Conservation (phyloP, 1,140 invertebrate species). For the Pogonognathellus flavescens region DNA sequence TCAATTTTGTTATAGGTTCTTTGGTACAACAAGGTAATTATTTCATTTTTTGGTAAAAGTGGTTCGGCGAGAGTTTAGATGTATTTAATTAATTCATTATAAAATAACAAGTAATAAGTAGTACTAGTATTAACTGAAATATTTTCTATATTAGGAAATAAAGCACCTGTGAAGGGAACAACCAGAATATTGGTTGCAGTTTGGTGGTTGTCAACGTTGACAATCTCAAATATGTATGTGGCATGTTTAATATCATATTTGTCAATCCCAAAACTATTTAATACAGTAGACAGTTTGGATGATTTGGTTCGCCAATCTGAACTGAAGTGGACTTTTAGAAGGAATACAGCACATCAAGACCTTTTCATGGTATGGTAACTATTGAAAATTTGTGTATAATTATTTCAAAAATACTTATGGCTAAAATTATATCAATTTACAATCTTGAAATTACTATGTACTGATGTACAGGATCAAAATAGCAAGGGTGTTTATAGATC, state of each 20-base stretch:
- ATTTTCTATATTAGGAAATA: constrained; percentile 56
- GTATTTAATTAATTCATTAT: too few species aligned
- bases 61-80: too few species aligned
- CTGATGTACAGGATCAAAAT: constrained; percentile 56
- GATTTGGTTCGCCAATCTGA: constrained; percentile 60
- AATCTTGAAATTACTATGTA: too few species aligned
- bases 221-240: constrained; percentile 68
- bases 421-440: not conserved
- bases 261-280: constrained; percentile 64
- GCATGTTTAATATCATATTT: constrained; percentile 68
- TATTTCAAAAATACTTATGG: not conserved
- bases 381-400: not conserved
- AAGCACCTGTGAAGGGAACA: constrained; percentile 60
- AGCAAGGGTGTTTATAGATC: constrained; percentile 63
- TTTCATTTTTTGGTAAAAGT: too few species aligned
- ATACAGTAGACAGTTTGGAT: constrained; percentile 65
- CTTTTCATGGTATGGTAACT: constrained; percentile 66
- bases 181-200: constrained; percentile 67
- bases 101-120: too few species aligned
- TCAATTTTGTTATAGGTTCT: constrained; percentile 62
- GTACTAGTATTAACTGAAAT: too few species aligned
- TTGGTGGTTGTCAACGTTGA: constrained; percentile 68
- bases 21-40: constrained; percentile 64
- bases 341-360: constrained; percentile 63
- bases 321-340: constrained; percentile 66